Base-by-base conservation (phyloP, 2,113 vertebrate genomes). In the Vulpes ferrilata region DNA sequence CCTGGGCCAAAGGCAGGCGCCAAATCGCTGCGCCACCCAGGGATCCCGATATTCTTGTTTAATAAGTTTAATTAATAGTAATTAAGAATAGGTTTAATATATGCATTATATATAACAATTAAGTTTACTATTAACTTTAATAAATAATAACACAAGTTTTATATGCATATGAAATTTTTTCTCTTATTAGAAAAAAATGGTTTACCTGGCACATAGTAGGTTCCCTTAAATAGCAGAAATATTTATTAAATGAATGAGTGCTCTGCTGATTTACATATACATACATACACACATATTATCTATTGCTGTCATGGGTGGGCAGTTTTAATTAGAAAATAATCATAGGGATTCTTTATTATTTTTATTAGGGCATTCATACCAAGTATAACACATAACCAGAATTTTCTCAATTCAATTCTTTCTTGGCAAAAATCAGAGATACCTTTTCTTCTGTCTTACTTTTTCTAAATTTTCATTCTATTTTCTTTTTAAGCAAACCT, bases 401-500 rank as follows among this genome's bases (percentile, higher is more conserved):
- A 67, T 67, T 95, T 95, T 93, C 71, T 88, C 7, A 69, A 38
- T 53, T 90, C 35, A 57, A 65, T 94, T 71, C 25, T 23, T 95
- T 91, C 35, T 60, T 90, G 20, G 59, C 32, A 90, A 87, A 96
- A 19, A 86, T n/a, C 48, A 17, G 13, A 92, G 12, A 64, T 78
- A 73, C 13, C 57, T 74, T 85, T 92, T 80, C 30, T 35, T 92
- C 8, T 62, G 25, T 35, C 12, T 60, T 88, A 27, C 20, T 83
- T 76, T 96, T 90, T 80, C 38, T 96, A 62, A 94, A 69, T 93
- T 93, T 23, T 80, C 38, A 62, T 57, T 9, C 19, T 83, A 23
- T 19, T 87, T 88, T 92, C 23, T 91, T 20, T 85, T 59, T 81
- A 69, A 65, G 32, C 9, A 69, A 12, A 38, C 19, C 43, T 79